phyloP scores from a whole-genome alignment of 2,888 invertebrate genomes.

The Drosophila trichaetosa region DNA sequence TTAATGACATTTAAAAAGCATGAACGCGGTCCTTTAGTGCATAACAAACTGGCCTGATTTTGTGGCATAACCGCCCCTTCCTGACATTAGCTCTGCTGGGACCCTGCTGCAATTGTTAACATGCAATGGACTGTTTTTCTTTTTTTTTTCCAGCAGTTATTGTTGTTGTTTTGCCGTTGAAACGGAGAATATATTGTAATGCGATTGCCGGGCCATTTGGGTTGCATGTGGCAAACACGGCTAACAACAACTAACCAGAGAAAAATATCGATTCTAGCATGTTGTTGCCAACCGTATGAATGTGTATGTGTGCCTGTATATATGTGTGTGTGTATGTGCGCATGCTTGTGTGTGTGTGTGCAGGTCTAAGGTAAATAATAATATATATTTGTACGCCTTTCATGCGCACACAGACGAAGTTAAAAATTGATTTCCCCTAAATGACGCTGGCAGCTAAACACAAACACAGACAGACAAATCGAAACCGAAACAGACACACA shows the following conservation, averaged over 20 bases:
- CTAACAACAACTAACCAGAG: conserved; percentile 5
- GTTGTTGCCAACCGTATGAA: conserved; percentile 36
- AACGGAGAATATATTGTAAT: conserved; percentile 74
- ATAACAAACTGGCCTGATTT: conserved; percentile 54
- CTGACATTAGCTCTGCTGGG: conserved; percentile 31
- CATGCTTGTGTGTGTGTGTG: conserved; percentile 18
- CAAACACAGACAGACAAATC: conserved; percentile 20
- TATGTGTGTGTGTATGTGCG: conserved; percentile 10
- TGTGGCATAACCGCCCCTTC: conserved; percentile 34
- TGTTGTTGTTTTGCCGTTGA: background rate
- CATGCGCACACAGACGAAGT: conserved; percentile 39
- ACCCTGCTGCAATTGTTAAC: conserved; percentile 50
- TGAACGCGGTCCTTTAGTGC: conserved; percentile 3
- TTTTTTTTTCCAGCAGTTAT: background rate
- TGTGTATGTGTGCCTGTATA: background rate
- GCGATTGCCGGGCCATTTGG: conserved; percentile 65
- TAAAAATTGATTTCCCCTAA: conserved; percentile 73
- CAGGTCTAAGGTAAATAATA: conserved; percentile 45
- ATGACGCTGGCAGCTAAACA: conserved; percentile 34
- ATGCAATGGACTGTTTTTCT: conserved; percentile 38
- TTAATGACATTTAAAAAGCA: conserved; percentile 28
- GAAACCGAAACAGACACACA: conserved; percentile 7
- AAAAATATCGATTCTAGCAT: conserved; percentile 68
- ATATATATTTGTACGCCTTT: conserved; percentile 59
- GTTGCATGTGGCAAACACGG: conserved; percentile 52